Conservation (phyloP, 2,113 vertebrate species). For the Castor canadensis region DNA sequence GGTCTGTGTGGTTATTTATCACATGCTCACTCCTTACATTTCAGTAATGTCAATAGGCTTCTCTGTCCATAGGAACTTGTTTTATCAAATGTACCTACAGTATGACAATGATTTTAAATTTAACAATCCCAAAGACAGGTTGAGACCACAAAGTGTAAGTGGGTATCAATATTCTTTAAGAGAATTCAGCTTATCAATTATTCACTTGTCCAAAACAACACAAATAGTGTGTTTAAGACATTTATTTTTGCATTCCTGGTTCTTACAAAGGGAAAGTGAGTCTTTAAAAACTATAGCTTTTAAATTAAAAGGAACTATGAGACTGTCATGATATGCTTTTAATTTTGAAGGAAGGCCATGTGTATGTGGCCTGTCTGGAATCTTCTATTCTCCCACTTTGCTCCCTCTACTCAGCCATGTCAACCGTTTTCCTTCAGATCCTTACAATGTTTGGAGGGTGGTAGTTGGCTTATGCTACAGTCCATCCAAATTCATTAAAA, state of each 20-base stretch:
- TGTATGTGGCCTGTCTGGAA: background rate
- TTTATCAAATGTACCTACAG: background rate
- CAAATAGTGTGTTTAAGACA: background rate
- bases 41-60: background rate
- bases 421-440: background rate
- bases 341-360: background rate
- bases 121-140: background rate
- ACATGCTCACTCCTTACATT: background rate
- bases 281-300: constrained; percentile 23
- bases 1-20: background rate
- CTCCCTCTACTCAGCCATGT: accelerated
- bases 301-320: constrained; percentile 2
- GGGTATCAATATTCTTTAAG: background rate
- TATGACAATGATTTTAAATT: background rate
- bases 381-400: no score
- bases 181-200: constrained; percentile 11
- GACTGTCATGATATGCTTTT: background rate
- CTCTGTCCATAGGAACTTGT: background rate
- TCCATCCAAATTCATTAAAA: background rate
- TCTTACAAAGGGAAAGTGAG: background rate
- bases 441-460: background rate
- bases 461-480: background rate
- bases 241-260: background rate
- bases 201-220: background rate
- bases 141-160: constrained; percentile 30